Evolutionary conservation across 2,888 invertebrate species (phyloP).

Genomic region (Carpatolechia fugitivella): DNA sequence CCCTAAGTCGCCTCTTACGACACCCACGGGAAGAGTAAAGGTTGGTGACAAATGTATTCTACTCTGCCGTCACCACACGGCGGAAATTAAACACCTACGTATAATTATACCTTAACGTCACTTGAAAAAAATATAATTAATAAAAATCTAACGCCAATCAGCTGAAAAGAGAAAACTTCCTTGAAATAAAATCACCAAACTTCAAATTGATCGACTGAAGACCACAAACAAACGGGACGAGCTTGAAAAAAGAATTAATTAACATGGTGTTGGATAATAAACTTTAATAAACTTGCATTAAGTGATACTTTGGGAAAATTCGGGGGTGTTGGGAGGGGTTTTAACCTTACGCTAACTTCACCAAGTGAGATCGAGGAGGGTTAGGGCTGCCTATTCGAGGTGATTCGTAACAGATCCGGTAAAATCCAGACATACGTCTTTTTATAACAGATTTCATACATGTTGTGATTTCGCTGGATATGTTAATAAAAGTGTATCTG

Average conservation of each 20-base stretch:
- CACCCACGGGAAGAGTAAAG: no score
- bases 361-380: conserved; percentile 69
- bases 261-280: conserved; percentile 70
- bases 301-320: conserved; percentile 73
- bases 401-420: background rate
- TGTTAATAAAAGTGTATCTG: no score
- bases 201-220: no score
- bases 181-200: no score
- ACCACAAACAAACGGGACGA: background rate
- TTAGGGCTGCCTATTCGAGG: background rate
- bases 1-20: no score
- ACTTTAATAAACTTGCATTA: conserved; percentile 76
- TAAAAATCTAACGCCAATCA: background rate
- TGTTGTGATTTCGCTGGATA: no score
- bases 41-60: no score
- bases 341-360: conserved; percentile 75
- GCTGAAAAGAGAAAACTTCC: no score
- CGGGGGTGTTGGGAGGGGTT: conserved; percentile 55
- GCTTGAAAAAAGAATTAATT: conserved; percentile 54
- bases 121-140: background rate
- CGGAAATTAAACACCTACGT: no score
- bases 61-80: no score
- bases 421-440: background rate
- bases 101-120: no score
- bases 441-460: no score